Evolutionary conservation across 2,888 invertebrate genomes (phyloP).

Genomic region (Lithophane socia): DNA sequence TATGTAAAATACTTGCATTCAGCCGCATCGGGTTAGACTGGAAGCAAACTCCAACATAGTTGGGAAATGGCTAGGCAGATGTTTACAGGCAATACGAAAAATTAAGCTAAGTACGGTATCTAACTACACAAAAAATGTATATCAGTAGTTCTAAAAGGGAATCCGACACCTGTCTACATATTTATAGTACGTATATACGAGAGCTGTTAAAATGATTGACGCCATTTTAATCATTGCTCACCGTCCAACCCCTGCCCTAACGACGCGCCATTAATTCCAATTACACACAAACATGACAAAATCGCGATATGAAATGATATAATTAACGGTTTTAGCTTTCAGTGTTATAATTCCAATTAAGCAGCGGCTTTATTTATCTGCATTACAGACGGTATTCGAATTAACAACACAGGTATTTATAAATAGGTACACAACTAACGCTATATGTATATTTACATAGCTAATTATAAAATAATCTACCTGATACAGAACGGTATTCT

Average conservation of each 20-base stretch:
- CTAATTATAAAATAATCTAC: neutral
- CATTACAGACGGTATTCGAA: neutral
- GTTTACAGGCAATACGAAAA: neutral
- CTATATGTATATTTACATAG: no score
- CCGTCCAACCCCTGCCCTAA: constrained; percentile 40
- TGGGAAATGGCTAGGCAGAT: neutral
- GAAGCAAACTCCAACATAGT: neutral
- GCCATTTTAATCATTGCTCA: constrained; percentile 39
- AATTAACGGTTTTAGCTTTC: constrained; percentile 42
- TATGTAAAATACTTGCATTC: no score
- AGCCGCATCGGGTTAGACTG: neutral
- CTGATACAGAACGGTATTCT: neutral
- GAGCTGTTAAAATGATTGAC: constrained; percentile 46
- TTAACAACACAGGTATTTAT: no score
- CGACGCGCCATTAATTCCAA: constrained; percentile 48
- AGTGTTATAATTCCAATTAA: neutral
- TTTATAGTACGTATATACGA: neutral
- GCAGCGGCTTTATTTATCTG: neutral
- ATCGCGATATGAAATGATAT: constrained; percentile 6
- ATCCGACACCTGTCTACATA: neutral
- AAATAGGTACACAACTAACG: no score
- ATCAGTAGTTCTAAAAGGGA: neutral
- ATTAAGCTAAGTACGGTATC: neutral
- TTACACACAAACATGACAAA: constrained; percentile 39
- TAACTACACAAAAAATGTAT: neutral